phyloP scores from a whole-genome alignment of 1,140 invertebrate species.

The Phthorimaea operculella region DNA sequence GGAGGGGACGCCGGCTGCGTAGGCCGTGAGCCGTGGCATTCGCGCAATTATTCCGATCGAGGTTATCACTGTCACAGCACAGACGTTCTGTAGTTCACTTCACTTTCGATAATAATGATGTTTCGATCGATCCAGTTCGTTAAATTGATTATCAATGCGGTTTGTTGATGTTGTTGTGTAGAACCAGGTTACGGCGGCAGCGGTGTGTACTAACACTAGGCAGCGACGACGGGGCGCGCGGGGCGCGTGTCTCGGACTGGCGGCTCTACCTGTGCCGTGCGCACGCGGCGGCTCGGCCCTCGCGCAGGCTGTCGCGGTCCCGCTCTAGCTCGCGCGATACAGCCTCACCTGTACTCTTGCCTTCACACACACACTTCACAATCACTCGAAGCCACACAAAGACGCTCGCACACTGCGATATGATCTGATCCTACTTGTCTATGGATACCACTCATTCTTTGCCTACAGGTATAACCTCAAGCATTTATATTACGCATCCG shows the following conservation, averaged over 20 bases:
- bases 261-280: constrained; percentile 26
- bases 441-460: neutral
- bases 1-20: constrained; percentile 61
- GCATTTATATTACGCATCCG: neutral
- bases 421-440: neutral
- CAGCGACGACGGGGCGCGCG: constrained; percentile 46
- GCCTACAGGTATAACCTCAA: neutral
- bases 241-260: constrained; percentile 48
- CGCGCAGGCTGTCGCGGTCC: constrained; percentile 32
- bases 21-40: constrained; percentile 60
- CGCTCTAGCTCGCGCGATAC: constrained; percentile 39
- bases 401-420: neutral
- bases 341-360: constrained; percentile 25
- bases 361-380: constrained; percentile 21
- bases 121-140: neutral
- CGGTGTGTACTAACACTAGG: neutral
- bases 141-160: constrained; percentile 5
- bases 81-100: neutral
- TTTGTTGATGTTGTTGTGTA: constrained; percentile 24
- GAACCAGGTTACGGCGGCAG: constrained; percentile 32
- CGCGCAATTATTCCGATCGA: constrained; percentile 44
- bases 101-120: neutral
- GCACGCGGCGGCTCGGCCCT: neutral
- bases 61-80: neutral
- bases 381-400: constrained; percentile 8